phyloP scores from a whole-genome alignment of 2,797 vertebrate genomes.

The Diglossa cyanea region DNA sequence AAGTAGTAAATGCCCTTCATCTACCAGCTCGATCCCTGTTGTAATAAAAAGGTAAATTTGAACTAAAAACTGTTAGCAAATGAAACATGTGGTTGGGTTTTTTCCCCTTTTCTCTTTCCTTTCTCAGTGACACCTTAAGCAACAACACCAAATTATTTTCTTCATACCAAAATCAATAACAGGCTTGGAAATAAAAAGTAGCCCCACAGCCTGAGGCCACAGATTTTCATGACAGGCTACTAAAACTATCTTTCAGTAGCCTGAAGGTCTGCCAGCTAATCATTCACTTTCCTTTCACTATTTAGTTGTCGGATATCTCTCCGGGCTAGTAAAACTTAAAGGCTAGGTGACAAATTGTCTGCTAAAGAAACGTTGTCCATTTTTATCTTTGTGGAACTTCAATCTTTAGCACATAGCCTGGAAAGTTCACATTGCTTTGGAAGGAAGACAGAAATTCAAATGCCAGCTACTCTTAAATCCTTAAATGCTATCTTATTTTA shows the following conservation, averaged over 20 bases:
- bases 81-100: background rate
- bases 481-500: background rate
- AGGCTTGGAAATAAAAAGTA: slow-evolving; percentile 75
- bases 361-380: slow-evolving; percentile 45
- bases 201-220: slow-evolving; percentile 71
- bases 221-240: slow-evolving; percentile 77
- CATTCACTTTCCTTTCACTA: slow-evolving; percentile 70
- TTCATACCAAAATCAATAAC: slow-evolving; percentile 80
- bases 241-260: slow-evolving; percentile 73
- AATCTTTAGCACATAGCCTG: background rate
- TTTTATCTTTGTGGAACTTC: slow-evolving; percentile 41
- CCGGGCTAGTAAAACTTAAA: slow-evolving; percentile 66
- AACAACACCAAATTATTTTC: slow-evolving; percentile 79
- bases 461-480: background rate
- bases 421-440: slow-evolving; percentile 16
- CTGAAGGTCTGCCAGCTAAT: slow-evolving; percentile 65
- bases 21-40: slow-evolving; percentile 7
- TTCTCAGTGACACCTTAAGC: slow-evolving; percentile 73
- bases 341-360: slow-evolving; percentile 69
- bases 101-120: background rate
- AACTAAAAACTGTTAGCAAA: slow-evolving; percentile 52
- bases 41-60: slow-evolving; percentile 65
- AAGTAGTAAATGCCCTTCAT: slow-evolving; percentile 66
- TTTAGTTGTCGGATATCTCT: slow-evolving; percentile 69
- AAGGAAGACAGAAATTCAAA: background rate